Evolutionary conservation across 2,797 vertebrate genomes (phyloP), one percentile per base, ranked within the genome.

Genomic region (Rhinella marina): DNA sequence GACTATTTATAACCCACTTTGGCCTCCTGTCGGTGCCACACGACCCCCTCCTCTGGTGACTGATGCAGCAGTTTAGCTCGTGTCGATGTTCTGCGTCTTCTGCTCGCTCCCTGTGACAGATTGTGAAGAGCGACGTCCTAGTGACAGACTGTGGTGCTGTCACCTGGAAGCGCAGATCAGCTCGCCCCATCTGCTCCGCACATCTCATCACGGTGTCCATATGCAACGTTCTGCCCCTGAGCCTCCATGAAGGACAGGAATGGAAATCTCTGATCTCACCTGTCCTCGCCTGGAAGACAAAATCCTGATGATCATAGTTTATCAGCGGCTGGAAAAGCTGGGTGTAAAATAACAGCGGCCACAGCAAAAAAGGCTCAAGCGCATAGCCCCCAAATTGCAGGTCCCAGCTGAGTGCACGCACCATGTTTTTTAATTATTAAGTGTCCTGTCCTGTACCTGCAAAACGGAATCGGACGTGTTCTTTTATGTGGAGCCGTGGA

Each of bases 161-260:
- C 76, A 85, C 82, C 82, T 85, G 87, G 82, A 83, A 88, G 29
- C 19, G 16, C 27, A 25, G 59, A 57, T 61, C 82, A 8, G 23
- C 75, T 3, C 73, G 4, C 8, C 27, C 87, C 87, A 88, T 88
- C 87, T 88, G 87, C 75, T 79, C n/a, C n/a, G 68, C 50, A 25
- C 5, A 21, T 57, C 13, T 16, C 19, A n/a, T 27, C 50, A 64
- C 27, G 21, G 23, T 64, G 59, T 32, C 48, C 61, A 50, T 17
- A 29, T 61, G 21, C 8, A 85, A 50, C 19, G 50, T 61, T 59
- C 57, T 14, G 57, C 25, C 79, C 57, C 54, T 2, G 19, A 79
- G 77, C 25, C 78, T 21, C 32, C 56, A 32, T 19, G 11, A 19
- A 13, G 19, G 1, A 32, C 7, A 10, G 6, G 13, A 72, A 7